phyloP scores from a whole-genome alignment of 1,140 invertebrate species.

The Brachionus asplanchnoidis region DNA sequence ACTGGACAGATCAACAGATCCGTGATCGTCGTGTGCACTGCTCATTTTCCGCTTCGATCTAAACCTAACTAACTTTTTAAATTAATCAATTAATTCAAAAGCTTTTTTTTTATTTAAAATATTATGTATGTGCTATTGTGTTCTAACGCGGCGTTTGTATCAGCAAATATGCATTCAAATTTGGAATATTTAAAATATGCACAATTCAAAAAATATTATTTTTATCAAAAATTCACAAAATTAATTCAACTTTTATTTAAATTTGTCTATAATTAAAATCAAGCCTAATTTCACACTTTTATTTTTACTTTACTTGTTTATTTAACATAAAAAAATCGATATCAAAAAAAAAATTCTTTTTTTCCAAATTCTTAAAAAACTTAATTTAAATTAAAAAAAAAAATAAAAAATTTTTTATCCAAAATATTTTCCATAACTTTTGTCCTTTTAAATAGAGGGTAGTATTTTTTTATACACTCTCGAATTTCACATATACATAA shows the following conservation, averaged over 20 bases:
- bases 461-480: no score
- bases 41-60: conserved; percentile 6
- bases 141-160: conserved; percentile 22
- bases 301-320: no score
- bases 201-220: neutral
- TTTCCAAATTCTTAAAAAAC: no score
- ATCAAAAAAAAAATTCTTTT: no score
- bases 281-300: no score
- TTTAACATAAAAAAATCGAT: no score
- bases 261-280: neutral
- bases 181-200: neutral
- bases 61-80: neutral
- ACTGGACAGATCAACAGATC: neutral
- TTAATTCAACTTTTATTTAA: neutral
- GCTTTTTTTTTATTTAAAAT: conserved; percentile 2
- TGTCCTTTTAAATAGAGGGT: no score
- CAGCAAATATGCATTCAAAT: neutral
- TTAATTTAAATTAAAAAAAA: no score
- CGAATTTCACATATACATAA: no score
- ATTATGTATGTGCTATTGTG: neutral
- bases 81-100: neutral
- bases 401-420: no score
- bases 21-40: neutral
- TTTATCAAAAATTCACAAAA: neutral
- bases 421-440: no score